These are phyloP conservation scores for Epizoanthus ramosus DNA, from an alignment of 92 coral and sea anemone species.

Conservation along the genomic window DNA sequence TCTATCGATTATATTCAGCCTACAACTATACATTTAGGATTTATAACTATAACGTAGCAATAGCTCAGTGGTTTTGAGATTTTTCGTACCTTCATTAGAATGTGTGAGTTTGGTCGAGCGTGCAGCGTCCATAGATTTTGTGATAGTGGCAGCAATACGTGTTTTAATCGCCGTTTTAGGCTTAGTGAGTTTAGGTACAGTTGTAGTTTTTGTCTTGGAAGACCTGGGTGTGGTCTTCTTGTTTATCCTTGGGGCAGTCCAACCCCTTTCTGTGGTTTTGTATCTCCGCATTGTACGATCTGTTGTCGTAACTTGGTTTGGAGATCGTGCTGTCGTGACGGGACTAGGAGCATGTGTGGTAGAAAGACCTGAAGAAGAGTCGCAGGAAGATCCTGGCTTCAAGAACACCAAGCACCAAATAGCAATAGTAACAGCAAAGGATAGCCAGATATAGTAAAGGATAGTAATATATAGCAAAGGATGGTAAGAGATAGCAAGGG, in stretches of 20 bases:
- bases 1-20: too few relatives aligned
- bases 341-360: constrained; percentile 20
- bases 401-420: neutral
- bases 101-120: neutral
- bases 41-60: too few relatives aligned
- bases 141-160: neutral
- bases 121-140: neutral
- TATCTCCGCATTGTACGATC: neutral
- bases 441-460: too few relatives aligned
- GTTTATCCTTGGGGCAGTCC: neutral
- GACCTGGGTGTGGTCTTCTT: neutral
- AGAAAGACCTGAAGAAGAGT: constrained; percentile 31
- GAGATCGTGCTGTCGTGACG: neutral
- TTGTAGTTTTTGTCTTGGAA: neutral
- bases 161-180: neutral
- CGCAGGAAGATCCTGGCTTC: neutral
- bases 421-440: neutral
- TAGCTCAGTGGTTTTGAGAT: too few relatives aligned
- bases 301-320: neutral
- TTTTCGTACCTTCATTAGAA: neutral
- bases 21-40: too few relatives aligned
- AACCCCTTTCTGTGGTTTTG: neutral
- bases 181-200: neutral
- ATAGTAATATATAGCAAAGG: neutral
- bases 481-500: neutral